Conservation (phyloP, 2,888 invertebrate species). For the Junonia oenone region DNA sequence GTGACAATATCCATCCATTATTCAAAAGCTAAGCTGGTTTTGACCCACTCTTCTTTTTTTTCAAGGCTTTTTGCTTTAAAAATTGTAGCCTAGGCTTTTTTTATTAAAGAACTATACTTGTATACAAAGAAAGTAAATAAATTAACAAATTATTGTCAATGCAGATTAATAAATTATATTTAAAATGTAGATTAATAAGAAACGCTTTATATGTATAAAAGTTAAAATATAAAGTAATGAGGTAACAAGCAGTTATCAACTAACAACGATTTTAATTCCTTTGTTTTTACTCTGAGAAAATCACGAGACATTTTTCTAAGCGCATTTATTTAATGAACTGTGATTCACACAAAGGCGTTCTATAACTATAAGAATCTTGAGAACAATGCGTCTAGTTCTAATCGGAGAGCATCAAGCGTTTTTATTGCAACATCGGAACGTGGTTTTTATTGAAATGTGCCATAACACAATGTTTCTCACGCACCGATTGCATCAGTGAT, state of each 20-base stretch:
- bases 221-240: too few species aligned
- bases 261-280: neutral
- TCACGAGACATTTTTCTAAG: neutral
- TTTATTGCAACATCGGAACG: constrained; percentile 5
- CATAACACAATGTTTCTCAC: constrained; percentile 14
- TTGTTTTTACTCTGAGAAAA: neutral
- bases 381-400: constrained; percentile 15
- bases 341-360: neutral
- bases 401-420: constrained; percentile 14
- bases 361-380: constrained; percentile 9
- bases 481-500: constrained; percentile 20
- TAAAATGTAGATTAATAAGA: too few species aligned
- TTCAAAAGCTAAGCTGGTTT: neutral
- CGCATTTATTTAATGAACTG: neutral
- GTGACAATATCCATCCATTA: neutral
- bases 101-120: too few species aligned
- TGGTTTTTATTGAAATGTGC: constrained; percentile 18
- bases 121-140: neutral
- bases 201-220: too few species aligned
- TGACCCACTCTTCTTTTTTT: constrained; percentile 1
- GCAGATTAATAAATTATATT: too few species aligned
- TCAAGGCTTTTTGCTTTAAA: neutral
- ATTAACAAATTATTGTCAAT: neutral
- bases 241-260: neutral
- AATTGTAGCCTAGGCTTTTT: too few species aligned